Conservation (phyloP, 2,113 vertebrate genomes). For the Pterocles burchelli region DNA sequence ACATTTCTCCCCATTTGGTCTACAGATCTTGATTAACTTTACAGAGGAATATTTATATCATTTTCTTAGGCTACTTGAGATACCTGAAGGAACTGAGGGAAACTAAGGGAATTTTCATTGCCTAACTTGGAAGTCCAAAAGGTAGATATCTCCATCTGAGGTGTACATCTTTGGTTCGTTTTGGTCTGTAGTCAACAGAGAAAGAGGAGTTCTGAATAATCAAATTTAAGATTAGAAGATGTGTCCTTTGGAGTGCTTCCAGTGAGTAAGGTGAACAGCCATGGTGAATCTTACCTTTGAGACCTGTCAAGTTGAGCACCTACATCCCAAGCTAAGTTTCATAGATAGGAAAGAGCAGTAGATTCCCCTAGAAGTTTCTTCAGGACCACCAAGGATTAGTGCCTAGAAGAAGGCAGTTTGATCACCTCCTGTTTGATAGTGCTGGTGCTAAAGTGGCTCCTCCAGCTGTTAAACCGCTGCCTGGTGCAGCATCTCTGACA, state of each 20-base stretch:
- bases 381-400: background rate
- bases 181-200: background rate
- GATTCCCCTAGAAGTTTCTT: background rate
- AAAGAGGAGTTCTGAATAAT: background rate
- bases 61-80: background rate
- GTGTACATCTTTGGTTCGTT: background rate
- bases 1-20: background rate
- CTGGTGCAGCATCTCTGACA: background rate
- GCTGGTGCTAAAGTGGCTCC: background rate
- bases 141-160: background rate
- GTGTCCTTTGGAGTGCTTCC: background rate
- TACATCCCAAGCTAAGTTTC: background rate
- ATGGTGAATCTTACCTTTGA: background rate
- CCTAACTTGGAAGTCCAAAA: background rate
- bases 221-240: background rate
- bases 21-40: background rate
- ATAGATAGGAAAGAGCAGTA: background rate
- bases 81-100: background rate
- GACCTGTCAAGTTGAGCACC: background rate
- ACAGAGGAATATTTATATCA: background rate
- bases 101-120: background rate
- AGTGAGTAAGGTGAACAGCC: background rate
- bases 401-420: fast-evolving
- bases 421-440: background rate
- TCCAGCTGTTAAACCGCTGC: background rate